These are phyloP conservation scores for Tor tambroides DNA, from an alignment of 2,113 vertebrate species.

Conservation along the genomic window DNA sequence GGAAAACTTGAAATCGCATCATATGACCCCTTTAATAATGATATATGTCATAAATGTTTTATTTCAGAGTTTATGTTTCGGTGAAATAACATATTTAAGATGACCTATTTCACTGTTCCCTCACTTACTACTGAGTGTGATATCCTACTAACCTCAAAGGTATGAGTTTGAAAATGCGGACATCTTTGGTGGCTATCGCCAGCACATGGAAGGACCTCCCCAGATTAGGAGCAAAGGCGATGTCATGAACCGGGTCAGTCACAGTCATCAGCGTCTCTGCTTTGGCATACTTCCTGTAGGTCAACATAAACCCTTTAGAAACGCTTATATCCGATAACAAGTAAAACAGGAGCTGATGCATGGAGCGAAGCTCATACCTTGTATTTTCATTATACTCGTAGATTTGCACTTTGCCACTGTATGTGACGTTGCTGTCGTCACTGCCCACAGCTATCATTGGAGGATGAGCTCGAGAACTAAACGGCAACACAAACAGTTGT, in stretches of 20 bases:
- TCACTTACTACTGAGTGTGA: too few species aligned
- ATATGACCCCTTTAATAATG: too few species aligned
- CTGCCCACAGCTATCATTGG: constrained; percentile 98
- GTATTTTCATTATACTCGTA: constrained; percentile 99
- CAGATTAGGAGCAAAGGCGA: constrained; percentile 96
- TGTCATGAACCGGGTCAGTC: constrained; percentile 94
- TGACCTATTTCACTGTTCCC: too few species aligned
- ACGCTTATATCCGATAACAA: background rate
- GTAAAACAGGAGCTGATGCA: too few species aligned
- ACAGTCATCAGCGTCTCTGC: constrained; percentile 96
- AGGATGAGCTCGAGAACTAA: constrained; percentile 91
- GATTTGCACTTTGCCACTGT: constrained; percentile 95
- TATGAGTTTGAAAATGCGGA: constrained; percentile 94
- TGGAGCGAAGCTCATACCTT: constrained; percentile 75
- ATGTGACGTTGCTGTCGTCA: constrained; percentile 88
- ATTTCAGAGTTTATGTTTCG: background rate
- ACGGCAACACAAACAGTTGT: background rate
- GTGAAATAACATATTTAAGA: background rate
- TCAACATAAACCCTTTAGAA: constrained; percentile 28
- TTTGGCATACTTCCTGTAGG: constrained; percentile 90
- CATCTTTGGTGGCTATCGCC: constrained; percentile 96
- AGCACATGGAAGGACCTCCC: constrained; percentile 96
- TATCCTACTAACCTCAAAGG: constrained; percentile 83
- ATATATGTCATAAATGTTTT: too few species aligned
- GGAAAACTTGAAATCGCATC: too few species aligned